Evolutionary conservation across 2,888 invertebrate species (phyloP), one percentile per base, ranked within the genome.

Genomic region (Lissocephala sabroskyi): DNA sequence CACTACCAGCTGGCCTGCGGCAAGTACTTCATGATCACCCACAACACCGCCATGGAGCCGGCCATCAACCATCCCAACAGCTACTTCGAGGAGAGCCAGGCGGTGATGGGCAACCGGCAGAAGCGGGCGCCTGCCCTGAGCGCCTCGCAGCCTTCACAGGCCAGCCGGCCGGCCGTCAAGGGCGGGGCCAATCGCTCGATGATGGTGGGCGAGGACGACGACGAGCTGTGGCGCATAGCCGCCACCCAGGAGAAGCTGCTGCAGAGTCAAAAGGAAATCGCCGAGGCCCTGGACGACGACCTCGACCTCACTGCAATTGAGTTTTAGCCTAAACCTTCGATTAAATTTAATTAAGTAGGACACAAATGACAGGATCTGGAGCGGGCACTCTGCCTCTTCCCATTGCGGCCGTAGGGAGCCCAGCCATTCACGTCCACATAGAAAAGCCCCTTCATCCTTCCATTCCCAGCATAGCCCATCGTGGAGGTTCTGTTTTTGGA

Each of bases 1-100:
- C 95, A 96, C 80, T 97, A 89, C 80, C 94, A 95, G 84, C 86
- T 96, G 54, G 97, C 97, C 0, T 98, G 98, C 84, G 91, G 91
- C 33, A 91, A 92, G 79, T 95, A 93, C 82, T 97, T 95, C 85
- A 92, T 93, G 86, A 85, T 88, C 42, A 87, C 87, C 0, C 93
- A 94, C 60, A 89, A 89, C 63, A 85, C 86, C 3, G 86, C 88
- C n/a, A 77, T 89, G 10, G 90, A 89, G 30, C 86, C 89, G 32
- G 89, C 90, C 2, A 90, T 96, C 30, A 90, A 90, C 80, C 97
- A 98, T 86, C 98, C 98, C 0, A 97, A 97, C 85, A 92, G 93
- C 62, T 98, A 92, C 84, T 97, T 93, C 83, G 90, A 92, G 68
- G 94, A 95, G 77, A 95, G 93, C 75, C 89, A 89, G 65, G 89